These are phyloP conservation scores for Brachionus rubens DNA, from an alignment of 1,140 invertebrate genomes.

Conservation along the genomic window DNA sequence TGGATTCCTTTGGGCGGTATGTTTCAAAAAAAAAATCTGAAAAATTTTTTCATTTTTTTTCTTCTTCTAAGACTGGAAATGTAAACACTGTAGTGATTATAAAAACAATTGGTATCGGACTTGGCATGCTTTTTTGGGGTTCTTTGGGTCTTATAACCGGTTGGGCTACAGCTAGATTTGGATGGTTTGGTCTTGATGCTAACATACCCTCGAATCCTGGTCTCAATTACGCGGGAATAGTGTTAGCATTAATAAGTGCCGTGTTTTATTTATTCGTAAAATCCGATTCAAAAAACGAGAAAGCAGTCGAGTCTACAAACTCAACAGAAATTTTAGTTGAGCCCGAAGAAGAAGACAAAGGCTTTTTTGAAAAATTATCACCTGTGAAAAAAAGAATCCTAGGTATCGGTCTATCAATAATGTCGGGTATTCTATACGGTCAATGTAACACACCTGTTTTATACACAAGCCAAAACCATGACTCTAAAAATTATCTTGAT, in stretches of 20 bases:
- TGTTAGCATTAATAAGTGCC: conserved; percentile 3
- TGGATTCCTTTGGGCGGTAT: conserved; percentile 53
- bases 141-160: conserved; percentile 58
- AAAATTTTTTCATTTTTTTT: neutral
- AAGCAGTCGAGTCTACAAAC: neutral
- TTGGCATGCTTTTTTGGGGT: conserved; percentile 61
- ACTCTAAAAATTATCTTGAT: conserved; percentile 53
- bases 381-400: neutral
- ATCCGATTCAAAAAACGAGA: neutral
- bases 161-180: conserved; percentile 49
- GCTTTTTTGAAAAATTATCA: conserved; percentile 6
- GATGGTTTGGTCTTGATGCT: neutral
- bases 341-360: neutral
- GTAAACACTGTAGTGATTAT: conserved; percentile 60
- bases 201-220: conserved; percentile 7
- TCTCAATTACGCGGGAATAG: conserved; percentile 22
- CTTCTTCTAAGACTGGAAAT: conserved; percentile 52
- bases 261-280: conserved; percentile 45
- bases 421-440: conserved; percentile 48
- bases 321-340: neutral
- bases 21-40: neutral
- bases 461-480: conserved; percentile 47
- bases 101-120: conserved; percentile 59
- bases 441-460: conserved; percentile 48
- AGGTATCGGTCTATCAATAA: conserved; percentile 43